Evolutionary conservation across 92 coral and sea anemone genomes (phyloP).

Genomic region (Porites divaricata): DNA sequence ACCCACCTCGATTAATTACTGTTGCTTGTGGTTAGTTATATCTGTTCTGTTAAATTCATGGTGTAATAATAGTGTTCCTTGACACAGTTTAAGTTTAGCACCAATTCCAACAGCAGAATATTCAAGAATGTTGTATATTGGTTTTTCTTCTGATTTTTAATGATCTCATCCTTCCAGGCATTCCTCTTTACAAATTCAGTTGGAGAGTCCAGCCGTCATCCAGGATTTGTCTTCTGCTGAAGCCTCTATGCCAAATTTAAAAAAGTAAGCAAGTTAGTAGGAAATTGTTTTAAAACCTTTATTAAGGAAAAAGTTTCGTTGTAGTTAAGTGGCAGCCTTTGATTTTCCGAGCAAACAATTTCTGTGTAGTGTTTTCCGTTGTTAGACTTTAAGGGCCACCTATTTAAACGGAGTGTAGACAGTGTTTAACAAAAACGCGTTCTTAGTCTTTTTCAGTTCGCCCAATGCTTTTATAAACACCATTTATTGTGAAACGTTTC

Average conservation of each 20-base stretch:
- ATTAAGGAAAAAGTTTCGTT: background rate
- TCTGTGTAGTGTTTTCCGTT: too few species aligned
- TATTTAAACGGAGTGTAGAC: too few species aligned
- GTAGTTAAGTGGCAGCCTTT: background rate
- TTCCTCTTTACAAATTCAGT: slow-evolving; percentile 18
- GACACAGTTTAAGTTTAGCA: too few species aligned
- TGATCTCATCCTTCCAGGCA: slow-evolving; percentile 8
- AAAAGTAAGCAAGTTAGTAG: slow-evolving; percentile 12
- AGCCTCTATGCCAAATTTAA: slow-evolving; percentile 32
- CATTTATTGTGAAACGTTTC: too few species aligned
- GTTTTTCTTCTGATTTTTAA: background rate
- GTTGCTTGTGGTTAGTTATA: too few species aligned
- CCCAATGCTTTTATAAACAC: too few species aligned
- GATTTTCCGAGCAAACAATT: too few species aligned
- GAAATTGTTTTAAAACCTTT: background rate
- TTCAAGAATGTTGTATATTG: background rate
- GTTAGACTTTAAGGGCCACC: too few species aligned
- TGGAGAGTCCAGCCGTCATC: background rate
- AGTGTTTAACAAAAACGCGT: too few species aligned
- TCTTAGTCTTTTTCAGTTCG: too few species aligned
- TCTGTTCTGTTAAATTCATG: background rate
- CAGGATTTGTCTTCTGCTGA: slow-evolving; percentile 26
- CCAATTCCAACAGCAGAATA: background rate
- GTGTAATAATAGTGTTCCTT: background rate
- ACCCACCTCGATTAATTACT: too few species aligned